Evolutionary conservation across 2,888 invertebrate species (phyloP), one percentile per base, ranked within the genome.

Genomic region (Platycheirus rosarum): DNA sequence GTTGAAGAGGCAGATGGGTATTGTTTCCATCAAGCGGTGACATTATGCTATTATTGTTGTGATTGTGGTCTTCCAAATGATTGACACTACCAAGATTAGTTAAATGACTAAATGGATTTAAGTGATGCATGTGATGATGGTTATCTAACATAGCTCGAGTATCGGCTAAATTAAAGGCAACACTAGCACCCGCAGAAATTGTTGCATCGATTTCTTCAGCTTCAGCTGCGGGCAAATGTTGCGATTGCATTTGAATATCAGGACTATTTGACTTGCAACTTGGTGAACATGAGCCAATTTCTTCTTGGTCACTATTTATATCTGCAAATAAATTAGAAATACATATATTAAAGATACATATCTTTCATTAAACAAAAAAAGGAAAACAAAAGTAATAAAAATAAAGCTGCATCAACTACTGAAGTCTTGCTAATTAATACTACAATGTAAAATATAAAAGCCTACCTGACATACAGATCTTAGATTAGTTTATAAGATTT

Each of bases 231-330:
- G 66, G 82, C 11, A 77, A 77, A 48, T 66, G 51, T 82, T 75
- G 62, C 32, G 77, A 62, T 74, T 74, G 84, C 84, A 78, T 82
- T 80, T 66, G 73, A 66, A 75, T 75, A 40, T 76, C 73, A 77
- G 66, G 71, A 70, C 69, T 65, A 49, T 70, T 85, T 51, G 69
- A 75, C 73, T 82, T 69, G 55, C 78, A 73, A 76, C 84, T 85
- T 44, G 90, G 89, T 63, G 90, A 90, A 86, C 90, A 89, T 78
- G 88, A 87, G 82, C 89, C 90, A 87, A 89, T 89, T 75, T 90
- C 90, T 86, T 90, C 90, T 85, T 89, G 90, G 85, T 90, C 90
- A 85, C 88, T 90, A 49, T 86, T 84, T 69, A 87, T 86, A 85
- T 90, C 90, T 90, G 87, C 2, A 86, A 87, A 16, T 16, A 73